Evolutionary conservation across 30 jellyfish, hydroid and myxozoan genomes (phyloP), one percentile per base, ranked within the genome.

Genomic region (Haliclystus octoradiatus): DNA sequence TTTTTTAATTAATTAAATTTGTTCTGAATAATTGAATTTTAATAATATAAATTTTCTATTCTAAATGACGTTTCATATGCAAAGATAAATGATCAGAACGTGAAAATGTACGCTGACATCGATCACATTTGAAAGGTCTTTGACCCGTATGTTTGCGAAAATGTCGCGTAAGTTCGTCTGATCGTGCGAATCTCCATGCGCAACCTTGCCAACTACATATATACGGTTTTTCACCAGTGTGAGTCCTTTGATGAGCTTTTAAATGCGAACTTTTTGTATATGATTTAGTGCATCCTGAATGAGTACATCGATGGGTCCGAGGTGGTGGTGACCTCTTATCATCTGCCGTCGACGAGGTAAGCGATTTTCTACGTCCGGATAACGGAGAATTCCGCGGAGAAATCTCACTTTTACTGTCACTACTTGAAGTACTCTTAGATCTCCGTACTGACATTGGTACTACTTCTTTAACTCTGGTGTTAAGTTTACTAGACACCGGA

Each of bases 201-300:
- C 98, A 89, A 14, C 98, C 98, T 62, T 81, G 76, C 98, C 98
- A 89, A 40, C 92, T 81, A 34, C 98, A 89, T 60, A 94, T 95
- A 81, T 89, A 89, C 28, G 98, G 98, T 50, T 89, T 89, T 72
- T 89, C 98, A 28, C 84, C 84, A 33, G 77, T 93, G 71, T 93
- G 99, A 26, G 99, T 93, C 34, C 99, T 92, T 93, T 77, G 70
- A 68, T 93, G 99, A 1, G 99, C 99, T 72, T 91, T 91, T 22
- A 91, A 73, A 57, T 91, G 99, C 31, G 99, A 91, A 52, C 96
- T 84, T 73, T 91, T 91, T 62, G 99, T 91, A 71, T 91, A 91
- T n/a, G 81, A 60, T 53, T 91, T 91, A 49, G 71, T 81, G 83
- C 99, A 91, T 34, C 99, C 95, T 25, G 72, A 74, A 47, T 60